phyloP scores from a whole-genome alignment of 2,113 vertebrate species.

The Misgurnus anguillicaudatus region DNA sequence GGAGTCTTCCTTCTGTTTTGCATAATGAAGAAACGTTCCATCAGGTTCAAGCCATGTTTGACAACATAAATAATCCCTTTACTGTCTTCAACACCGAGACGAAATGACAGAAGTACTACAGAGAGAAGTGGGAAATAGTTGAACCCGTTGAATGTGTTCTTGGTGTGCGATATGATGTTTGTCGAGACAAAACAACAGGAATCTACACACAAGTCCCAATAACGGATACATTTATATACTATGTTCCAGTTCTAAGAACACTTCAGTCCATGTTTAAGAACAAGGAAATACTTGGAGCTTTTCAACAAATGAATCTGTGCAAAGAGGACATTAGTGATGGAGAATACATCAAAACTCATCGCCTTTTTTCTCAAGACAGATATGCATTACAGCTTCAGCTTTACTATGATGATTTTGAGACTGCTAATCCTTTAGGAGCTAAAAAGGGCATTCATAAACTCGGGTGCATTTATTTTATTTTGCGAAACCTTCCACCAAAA shows the following conservation, averaged over 20 bases:
- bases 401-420: slow-evolving; percentile 25
- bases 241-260: not conserved
- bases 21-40: not conserved
- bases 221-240: not conserved
- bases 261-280: not conserved
- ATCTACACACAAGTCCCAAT: slow-evolving; percentile 7
- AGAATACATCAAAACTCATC: no score
- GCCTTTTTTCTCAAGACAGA: no score
- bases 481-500: slow-evolving; percentile 15
- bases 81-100: slow-evolving; percentile 17
- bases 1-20: not conserved
- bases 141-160: slow-evolving; percentile 21
- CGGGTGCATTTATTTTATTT: slow-evolving; percentile 13
- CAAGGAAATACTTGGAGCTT: not conserved
- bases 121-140: slow-evolving; percentile 35
- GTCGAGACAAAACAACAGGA: slow-evolving; percentile 15
- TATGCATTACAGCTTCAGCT: no score
- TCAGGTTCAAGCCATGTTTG: not conserved
- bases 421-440: no score
- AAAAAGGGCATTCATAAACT: not conserved
- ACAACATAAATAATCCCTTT: slow-evolving; percentile 24
- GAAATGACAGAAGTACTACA: slow-evolving; percentile 27
- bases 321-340: slow-evolving; percentile 18
- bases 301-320: not conserved
- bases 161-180: slow-evolving; percentile 11